Evolutionary conservation across 2,888 invertebrate species (phyloP).

Genomic region (Apoda limacodes): DNA sequence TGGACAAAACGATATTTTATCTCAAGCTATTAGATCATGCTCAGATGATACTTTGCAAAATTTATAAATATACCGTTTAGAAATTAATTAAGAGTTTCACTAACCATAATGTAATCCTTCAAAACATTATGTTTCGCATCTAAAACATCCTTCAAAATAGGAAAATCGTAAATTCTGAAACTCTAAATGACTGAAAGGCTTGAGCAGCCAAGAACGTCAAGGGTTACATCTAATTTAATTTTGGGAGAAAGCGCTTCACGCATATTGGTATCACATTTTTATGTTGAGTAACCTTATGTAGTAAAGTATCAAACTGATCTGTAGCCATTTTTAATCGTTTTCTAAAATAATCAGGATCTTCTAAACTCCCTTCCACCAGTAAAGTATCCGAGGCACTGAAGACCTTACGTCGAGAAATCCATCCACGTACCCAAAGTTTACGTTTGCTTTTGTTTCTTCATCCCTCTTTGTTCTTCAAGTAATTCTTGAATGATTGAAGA

Average conservation of each 20-base stretch:
- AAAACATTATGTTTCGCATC: conserved; percentile 26
- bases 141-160: conserved; percentile 29
- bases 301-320: conserved; percentile 24
- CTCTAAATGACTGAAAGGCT: conserved; percentile 30
- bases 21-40: conserved; percentile 23
- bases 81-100: conserved; percentile 24
- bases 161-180: conserved; percentile 29
- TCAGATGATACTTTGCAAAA: too few species aligned
- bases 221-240: too few species aligned
- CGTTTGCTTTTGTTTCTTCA: conserved; percentile 24
- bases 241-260: conserved; percentile 23
- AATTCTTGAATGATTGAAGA: conserved; percentile 21
- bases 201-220: too few species aligned
- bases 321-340: conserved; percentile 25
- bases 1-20: conserved; percentile 29
- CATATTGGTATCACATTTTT: conserved; percentile 24
- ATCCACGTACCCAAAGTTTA: conserved; percentile 23
- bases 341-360: conserved; percentile 25
- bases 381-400: conserved; percentile 22
- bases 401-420: conserved; percentile 23
- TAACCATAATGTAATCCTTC: conserved; percentile 24
- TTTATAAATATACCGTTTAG: conserved; percentile 25
- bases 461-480: conserved; percentile 21
- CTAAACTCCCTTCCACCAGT: conserved; percentile 21
- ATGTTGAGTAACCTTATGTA: conserved; percentile 22